Conservation (phyloP, 1,140 invertebrate species). For the Drusus annulatus region DNA sequence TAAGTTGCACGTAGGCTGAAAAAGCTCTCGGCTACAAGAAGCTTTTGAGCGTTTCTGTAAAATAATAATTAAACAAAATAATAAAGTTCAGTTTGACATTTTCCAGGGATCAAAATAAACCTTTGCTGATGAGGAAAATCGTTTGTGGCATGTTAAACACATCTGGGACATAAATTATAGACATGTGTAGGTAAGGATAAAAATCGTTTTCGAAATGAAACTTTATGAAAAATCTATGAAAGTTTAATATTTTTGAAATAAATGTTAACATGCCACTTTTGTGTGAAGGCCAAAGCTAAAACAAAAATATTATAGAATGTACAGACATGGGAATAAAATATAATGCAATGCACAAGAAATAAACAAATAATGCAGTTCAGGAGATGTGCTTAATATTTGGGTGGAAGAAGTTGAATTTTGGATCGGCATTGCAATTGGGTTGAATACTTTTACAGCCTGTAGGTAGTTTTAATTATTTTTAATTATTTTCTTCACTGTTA, state of each 20-base stretch:
- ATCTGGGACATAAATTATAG: not conserved
- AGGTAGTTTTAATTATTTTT: too few relatives aligned
- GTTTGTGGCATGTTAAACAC: not conserved
- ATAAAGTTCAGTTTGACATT: not conserved
- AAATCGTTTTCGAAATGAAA: too few relatives aligned
- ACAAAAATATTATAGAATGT: slow-evolving; percentile 40
- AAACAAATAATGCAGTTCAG: not conserved
- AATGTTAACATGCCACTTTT: slow-evolving; percentile 43
- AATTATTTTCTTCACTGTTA: too few relatives aligned
- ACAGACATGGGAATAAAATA: slow-evolving; percentile 9
- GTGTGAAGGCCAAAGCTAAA: slow-evolving; percentile 44
- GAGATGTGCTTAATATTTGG: too few relatives aligned
- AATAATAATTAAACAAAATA: slow-evolving; percentile 11
- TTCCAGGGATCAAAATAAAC: not conserved
- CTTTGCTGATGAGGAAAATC: not conserved
- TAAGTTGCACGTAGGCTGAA: not conserved
- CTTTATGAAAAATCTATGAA: too few relatives aligned
- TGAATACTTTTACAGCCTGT: too few relatives aligned
- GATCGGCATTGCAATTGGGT: too few relatives aligned
- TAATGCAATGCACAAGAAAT: not conserved
- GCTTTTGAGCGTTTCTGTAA: slow-evolving; percentile 1
- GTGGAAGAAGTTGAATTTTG: too few relatives aligned
- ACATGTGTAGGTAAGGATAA: too few relatives aligned
- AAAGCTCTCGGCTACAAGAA: not conserved
- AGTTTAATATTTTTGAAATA: not conserved